Evolutionary conservation across 2,797 vertebrate genomes (phyloP).

Genomic region (Pempheris klunzingeri): DNA sequence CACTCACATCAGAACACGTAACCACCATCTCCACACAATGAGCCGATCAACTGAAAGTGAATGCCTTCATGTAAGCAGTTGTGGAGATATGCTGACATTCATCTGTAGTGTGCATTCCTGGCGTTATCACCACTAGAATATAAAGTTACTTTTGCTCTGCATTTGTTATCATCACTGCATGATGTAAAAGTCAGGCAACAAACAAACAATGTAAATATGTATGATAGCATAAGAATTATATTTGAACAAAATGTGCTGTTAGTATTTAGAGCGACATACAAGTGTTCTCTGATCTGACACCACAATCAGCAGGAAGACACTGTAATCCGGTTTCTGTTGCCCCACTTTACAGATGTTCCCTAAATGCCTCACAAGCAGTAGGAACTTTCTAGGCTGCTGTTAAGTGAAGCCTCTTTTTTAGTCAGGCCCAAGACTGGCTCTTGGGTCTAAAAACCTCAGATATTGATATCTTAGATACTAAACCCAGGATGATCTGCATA

Average conservation of each 20-base stretch:
- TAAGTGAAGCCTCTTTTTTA: no score
- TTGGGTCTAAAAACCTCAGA: not conserved
- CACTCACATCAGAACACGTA: constrained; percentile 15
- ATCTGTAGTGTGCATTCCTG: not conserved
- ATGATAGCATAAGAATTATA: not conserved
- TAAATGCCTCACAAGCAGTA: not conserved
- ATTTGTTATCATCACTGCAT: not conserved
- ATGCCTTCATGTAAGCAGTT: not conserved
- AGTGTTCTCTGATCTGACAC: not conserved
- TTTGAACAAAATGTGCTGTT: not conserved
- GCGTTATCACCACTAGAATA: not conserved
- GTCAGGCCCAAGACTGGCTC: no score
- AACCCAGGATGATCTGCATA: not conserved
- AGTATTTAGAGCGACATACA: no score
- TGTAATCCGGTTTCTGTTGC: not conserved
- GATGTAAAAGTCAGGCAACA: not conserved
- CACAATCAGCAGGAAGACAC: not conserved
- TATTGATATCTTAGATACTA: not conserved
- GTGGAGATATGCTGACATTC: not conserved
- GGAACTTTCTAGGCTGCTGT: no score
- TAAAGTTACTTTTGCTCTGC: not conserved
- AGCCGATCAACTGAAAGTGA: constrained; percentile 6
- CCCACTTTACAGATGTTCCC: not conserved
- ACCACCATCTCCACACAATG: constrained; percentile 3
- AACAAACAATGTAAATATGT: not conserved